Conservation (phyloP, 2,113 vertebrate genomes). For the Perca flavescens region DNA sequence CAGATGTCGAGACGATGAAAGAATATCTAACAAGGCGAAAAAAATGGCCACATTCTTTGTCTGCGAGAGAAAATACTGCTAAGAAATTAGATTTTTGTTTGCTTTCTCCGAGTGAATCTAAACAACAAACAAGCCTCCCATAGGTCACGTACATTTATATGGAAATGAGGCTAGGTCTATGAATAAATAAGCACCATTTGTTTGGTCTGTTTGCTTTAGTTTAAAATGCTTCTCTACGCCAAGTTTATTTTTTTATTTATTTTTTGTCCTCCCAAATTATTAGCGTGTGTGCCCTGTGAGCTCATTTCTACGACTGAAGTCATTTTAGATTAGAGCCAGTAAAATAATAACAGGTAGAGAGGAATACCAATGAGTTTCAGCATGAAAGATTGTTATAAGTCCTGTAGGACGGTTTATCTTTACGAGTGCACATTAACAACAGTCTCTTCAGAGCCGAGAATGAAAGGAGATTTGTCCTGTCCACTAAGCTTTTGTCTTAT, state of each 20-base stretch:
- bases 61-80: slow-evolving; percentile 16
- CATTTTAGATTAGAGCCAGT: slow-evolving; percentile 68
- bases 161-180: slow-evolving; percentile 67
- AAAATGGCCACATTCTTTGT: slow-evolving; percentile 16
- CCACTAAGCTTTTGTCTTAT: slow-evolving; percentile 17
- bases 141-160: slow-evolving; percentile 73
- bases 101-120: slow-evolving; percentile 43
- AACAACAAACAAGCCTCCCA: slow-evolving; percentile 59
- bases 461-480: slow-evolving; percentile 11
- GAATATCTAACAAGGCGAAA: slow-evolving; percentile 40
- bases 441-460: not conserved
- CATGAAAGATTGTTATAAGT: slow-evolving; percentile 22
- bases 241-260: slow-evolving; percentile 23
- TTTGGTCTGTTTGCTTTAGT: slow-evolving; percentile 55
- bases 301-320: slow-evolving; percentile 60
- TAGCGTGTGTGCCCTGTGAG: slow-evolving; percentile 24
- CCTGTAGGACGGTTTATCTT: slow-evolving; percentile 33
- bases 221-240: slow-evolving; percentile 48
- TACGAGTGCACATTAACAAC: slow-evolving; percentile 24
- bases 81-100: slow-evolving; percentile 67
- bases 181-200: slow-evolving; percentile 68
- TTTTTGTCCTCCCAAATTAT: slow-evolving; percentile 49
- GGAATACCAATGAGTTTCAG: slow-evolving; percentile 56
- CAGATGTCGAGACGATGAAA: slow-evolving; percentile 46
- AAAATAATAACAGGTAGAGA: slow-evolving; percentile 53